Percentiles rank a stretch among this genome's conserved stretches.
phyloP scores from a whole-genome alignment of 2,113 vertebrate genomes.

The Peromyscus californicus region DNA sequence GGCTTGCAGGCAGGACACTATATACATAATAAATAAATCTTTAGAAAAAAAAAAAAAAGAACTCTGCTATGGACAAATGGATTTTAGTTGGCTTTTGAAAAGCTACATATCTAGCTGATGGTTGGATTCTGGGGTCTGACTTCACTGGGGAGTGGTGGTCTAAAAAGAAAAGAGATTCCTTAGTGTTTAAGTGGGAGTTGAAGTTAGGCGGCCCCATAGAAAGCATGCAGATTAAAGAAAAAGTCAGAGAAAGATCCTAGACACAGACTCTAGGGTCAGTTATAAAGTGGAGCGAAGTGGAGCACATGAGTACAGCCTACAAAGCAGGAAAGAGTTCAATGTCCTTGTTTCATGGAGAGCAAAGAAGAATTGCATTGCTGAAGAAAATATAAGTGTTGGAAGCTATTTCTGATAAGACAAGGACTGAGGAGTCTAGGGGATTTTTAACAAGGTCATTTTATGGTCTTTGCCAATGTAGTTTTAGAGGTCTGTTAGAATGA shows the following conservation, averaged over 20 bases:
- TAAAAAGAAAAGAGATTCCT: neutral
- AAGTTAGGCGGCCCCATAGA: neutral
- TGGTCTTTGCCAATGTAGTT: conserved; percentile 13
- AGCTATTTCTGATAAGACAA: conserved; percentile 15
- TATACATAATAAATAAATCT: no score
- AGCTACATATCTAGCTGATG: neutral
- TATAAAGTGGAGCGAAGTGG: neutral
- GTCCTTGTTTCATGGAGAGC: neutral
- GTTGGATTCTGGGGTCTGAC: neutral
- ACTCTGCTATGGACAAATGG: neutral
- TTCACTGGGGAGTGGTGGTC: neutral
- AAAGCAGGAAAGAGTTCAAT: neutral
- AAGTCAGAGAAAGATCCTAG: neutral
- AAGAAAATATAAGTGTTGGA: neutral
- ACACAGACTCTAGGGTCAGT: neutral
- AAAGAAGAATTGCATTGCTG: neutral
- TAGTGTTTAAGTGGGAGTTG: neutral
- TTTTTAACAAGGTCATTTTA: neutral
- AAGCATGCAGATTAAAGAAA: neutral
- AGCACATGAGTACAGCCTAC: neutral
- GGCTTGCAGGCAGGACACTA: no score
- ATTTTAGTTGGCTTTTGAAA: neutral
- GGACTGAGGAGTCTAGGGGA: neutral
- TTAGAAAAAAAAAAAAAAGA: neutral
- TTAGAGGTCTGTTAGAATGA: neutral